These are phyloP conservation scores for Vultur gryphus DNA, from an alignment of 2,797 vertebrate species.

Conservation along the genomic window DNA sequence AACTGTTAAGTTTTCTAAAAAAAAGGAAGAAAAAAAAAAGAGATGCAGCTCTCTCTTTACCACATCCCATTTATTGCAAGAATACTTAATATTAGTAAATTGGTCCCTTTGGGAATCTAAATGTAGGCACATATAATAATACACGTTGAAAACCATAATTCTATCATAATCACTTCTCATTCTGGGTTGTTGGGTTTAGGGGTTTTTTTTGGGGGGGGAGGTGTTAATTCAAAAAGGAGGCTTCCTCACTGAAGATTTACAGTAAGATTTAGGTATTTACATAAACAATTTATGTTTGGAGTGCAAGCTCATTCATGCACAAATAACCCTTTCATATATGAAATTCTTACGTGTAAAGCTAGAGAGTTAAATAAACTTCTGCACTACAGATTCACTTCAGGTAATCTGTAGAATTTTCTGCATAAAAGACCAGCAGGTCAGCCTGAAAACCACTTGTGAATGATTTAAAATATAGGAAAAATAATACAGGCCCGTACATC, in stretches of 20 bases:
- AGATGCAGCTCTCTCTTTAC: slow-evolving; percentile 39
- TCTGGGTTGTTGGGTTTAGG: slow-evolving; percentile 34
- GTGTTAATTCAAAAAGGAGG: slow-evolving; percentile 55
- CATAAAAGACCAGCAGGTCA: slow-evolving; percentile 58
- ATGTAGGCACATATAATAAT: slow-evolving; percentile 67
- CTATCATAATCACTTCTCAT: slow-evolving; percentile 72
- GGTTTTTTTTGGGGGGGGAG: neutral
- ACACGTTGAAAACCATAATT: slow-evolving; percentile 68
- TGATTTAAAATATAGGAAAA: slow-evolving; percentile 48
- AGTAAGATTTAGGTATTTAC: slow-evolving; percentile 64
- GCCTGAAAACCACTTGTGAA: slow-evolving; percentile 47
- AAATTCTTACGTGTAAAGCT: slow-evolving; percentile 48
- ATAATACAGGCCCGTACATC: slow-evolving; percentile 21
- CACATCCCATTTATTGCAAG: slow-evolving; percentile 61
- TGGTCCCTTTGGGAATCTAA: slow-evolving; percentile 80
- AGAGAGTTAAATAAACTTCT: slow-evolving; percentile 58
- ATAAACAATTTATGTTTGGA: slow-evolving; percentile 70
- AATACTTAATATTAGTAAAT: slow-evolving; percentile 77
- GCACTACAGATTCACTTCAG: slow-evolving; percentile 58
- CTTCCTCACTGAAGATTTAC: slow-evolving; percentile 50
- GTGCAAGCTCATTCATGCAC: slow-evolving; percentile 58
- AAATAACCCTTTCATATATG: slow-evolving; percentile 62
- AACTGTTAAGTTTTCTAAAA: slow-evolving; percentile 17
- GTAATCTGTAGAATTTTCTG: slow-evolving; percentile 62
- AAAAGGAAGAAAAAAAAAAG: neutral